phyloP scores from a whole-genome alignment of 2,113 vertebrate genomes.

The Lota lota region DNA sequence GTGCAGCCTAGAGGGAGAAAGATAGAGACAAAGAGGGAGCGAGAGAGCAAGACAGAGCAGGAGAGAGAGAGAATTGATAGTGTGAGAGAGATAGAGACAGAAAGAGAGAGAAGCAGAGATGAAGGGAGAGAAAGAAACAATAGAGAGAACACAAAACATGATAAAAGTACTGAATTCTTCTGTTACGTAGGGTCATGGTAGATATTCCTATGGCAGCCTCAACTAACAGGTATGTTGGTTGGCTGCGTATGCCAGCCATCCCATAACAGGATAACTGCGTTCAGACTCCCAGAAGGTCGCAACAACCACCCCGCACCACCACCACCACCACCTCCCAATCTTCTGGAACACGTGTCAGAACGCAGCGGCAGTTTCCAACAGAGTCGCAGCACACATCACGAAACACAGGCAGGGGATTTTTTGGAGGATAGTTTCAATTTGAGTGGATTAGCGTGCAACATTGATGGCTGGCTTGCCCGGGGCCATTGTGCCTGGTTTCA shows the following conservation, averaged over 20 bases:
- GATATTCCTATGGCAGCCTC: no score
- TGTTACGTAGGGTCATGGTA: no score
- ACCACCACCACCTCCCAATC: background rate
- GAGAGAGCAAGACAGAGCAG: background rate
- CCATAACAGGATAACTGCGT: background rate
- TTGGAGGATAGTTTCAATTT: slow-evolving; percentile 4
- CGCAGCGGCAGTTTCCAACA: background rate
- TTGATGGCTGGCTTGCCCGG: slow-evolving; percentile 14
- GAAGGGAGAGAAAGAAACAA: background rate
- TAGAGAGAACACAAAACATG: background rate
- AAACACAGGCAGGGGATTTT: background rate
- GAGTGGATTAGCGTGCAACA: slow-evolving; percentile 16
- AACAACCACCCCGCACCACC: slow-evolving; percentile 4
- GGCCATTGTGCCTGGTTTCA: slow-evolving; percentile 12
- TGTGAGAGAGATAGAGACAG: no score
- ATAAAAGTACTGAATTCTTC: no score
- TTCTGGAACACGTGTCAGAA: background rate
- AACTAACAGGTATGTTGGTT: no score
- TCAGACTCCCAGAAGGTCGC: slow-evolving; percentile 25
- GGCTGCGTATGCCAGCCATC: no score
- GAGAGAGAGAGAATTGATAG: background rate
- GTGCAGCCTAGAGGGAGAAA: slow-evolving; percentile 74
- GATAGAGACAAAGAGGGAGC: background rate
- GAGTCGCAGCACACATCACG: background rate
- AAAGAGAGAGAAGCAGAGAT: background rate